Conservation (phyloP, 2,113 vertebrate species). For the Grallaria varia region DNA sequence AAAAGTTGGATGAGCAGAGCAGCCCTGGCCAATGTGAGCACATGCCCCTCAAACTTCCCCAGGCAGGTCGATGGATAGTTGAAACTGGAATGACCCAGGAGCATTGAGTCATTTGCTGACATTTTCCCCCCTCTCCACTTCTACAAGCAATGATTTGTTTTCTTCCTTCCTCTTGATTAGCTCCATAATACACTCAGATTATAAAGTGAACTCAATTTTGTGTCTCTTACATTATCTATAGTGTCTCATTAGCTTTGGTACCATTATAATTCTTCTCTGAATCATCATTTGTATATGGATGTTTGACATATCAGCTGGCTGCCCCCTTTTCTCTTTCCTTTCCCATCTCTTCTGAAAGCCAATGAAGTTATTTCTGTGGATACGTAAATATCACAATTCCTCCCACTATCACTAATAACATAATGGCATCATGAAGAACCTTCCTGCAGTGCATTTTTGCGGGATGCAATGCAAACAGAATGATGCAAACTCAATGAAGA, state of each 20-base stretch:
- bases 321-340: background rate
- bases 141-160: slow-evolving; percentile 26
- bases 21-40: background rate
- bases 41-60: background rate
- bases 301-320: slow-evolving; percentile 23
- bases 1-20: background rate
- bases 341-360: background rate
- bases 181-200: slow-evolving; percentile 8
- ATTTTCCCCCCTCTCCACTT: background rate
- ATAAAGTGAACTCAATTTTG: slow-evolving; percentile 21
- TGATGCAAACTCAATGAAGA: background rate
- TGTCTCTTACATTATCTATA: slow-evolving; percentile 1
- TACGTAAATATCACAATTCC: background rate
- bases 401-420: background rate
- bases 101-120: background rate
- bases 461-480: background rate
- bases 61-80: background rate
- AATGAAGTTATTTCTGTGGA: slow-evolving; percentile 7
- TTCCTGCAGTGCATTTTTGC: background rate
- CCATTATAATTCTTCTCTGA: slow-evolving; percentile 3
- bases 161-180: slow-evolving; percentile 31
- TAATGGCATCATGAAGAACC: background rate
- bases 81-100: background rate
- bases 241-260: slow-evolving; percentile 15
- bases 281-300: slow-evolving; percentile 7